Evolutionary conservation across 2,113 vertebrate genomes (phyloP).

Genomic region (Apteryx owenii): DNA sequence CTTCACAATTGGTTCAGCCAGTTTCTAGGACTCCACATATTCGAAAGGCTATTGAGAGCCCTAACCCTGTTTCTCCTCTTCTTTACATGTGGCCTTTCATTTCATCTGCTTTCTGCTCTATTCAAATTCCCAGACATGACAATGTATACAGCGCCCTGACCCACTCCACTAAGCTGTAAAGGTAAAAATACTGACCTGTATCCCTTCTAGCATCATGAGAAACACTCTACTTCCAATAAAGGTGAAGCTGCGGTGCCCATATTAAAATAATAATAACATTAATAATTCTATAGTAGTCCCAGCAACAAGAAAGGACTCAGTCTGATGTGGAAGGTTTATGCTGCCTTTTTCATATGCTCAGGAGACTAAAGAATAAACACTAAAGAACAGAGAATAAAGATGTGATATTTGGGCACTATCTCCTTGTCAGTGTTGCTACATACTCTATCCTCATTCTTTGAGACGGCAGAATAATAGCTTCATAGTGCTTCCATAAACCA

Average conservation of each 20-base stretch:
- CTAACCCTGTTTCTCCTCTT: neutral
- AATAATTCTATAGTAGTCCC: neutral
- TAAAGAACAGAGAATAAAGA: neutral
- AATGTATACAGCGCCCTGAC: fast-evolving
- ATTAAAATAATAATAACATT: neutral
- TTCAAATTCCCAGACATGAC: neutral
- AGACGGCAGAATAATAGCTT: neutral
- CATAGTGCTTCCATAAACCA: neutral
- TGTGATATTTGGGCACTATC: neutral
- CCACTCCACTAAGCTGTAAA: neutral
- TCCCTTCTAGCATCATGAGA: neutral
- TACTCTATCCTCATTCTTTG: neutral
- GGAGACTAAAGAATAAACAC: neutral
- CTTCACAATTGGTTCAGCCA: neutral
- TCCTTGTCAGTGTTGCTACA: neutral
- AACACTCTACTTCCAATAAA: neutral
- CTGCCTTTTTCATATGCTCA: neutral
- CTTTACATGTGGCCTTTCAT: constrained; percentile 2
- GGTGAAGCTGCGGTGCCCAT: neutral
- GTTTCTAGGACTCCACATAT: neutral
- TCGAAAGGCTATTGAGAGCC: constrained; percentile 3
- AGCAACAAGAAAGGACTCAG: neutral
- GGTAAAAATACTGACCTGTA: neutral
- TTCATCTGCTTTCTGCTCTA: neutral
- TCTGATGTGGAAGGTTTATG: neutral